These are phyloP conservation scores for Delia radicum DNA, from an alignment of 1,140 invertebrate species.

Conservation along the genomic window DNA sequence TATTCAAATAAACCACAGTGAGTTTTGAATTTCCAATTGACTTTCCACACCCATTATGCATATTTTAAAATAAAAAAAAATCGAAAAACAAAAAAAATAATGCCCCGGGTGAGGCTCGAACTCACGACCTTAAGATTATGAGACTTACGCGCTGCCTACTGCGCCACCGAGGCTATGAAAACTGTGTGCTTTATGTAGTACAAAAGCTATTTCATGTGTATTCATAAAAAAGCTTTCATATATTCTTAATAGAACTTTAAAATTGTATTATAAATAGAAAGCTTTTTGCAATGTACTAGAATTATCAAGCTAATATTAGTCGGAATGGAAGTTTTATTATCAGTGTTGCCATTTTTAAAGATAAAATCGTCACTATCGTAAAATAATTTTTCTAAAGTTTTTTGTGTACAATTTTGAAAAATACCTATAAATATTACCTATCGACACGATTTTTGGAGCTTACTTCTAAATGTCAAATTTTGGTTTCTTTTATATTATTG, in stretches of 20 bases:
- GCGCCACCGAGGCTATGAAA: slow-evolving; percentile 76
- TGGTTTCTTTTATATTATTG: too few species aligned
- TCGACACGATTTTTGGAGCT: too few species aligned
- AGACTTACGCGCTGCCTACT: slow-evolving; percentile 95
- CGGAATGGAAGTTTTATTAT: too few species aligned
- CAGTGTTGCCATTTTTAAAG: too few species aligned
- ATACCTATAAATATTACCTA: too few species aligned
- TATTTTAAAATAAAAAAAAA: neutral
- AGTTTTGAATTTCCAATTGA: neutral
- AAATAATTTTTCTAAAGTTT: too few species aligned
- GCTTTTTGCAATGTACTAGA: neutral
- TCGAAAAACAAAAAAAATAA: slow-evolving; percentile 14
- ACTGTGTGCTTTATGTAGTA: neutral
- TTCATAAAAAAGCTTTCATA: neutral
- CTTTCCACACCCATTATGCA: neutral
- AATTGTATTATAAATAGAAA: neutral
- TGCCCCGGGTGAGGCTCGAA: slow-evolving; percentile 94
- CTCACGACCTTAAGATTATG: slow-evolving; percentile 97
- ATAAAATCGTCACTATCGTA: too few species aligned
- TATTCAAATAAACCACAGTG: too few species aligned
- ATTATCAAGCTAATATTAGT: too few species aligned
- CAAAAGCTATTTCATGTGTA: neutral
- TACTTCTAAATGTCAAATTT: too few species aligned
- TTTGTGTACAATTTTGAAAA: too few species aligned
- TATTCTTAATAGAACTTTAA: neutral